These are phyloP conservation scores for Brienomyrus brachyistius DNA, from an alignment of 2,113 vertebrate genomes.

Conservation along the genomic window DNA sequence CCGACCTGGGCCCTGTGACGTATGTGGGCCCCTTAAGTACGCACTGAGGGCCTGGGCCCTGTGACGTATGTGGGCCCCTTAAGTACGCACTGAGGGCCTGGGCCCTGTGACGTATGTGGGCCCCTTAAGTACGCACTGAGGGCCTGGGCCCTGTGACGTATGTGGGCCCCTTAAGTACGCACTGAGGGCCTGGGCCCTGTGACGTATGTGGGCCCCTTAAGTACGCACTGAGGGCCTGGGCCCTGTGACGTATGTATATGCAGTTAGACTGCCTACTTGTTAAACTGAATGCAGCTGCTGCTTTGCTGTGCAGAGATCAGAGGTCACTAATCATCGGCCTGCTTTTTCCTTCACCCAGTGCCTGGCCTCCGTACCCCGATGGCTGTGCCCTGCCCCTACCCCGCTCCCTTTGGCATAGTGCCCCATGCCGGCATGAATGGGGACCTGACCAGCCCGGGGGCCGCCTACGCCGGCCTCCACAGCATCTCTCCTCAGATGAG, in stretches of 20 bases:
- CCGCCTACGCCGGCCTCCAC: slow-evolving; percentile 85
- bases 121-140: no score
- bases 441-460: slow-evolving; percentile 79
- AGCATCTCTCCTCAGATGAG: slow-evolving; percentile 96
- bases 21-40: background rate
- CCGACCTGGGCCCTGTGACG: background rate
- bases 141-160: no score
- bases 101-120: no score
- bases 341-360: slow-evolving; percentile 36
- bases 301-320: background rate
- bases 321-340: background rate
- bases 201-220: no score
- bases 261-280: background rate
- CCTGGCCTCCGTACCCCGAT: slow-evolving; percentile 72
- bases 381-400: slow-evolving; percentile 80
- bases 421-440: slow-evolving; percentile 87
- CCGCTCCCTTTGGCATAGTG: slow-evolving; percentile 88
- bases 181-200: no score
- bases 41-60: no score
- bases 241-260: no score
- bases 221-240: no score
- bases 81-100: no score
- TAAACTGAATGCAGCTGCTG: background rate
- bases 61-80: no score
- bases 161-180: no score